Conservation (phyloP, 64 coral and sea anemone genomes). For the Trachythela sp. region DNA sequence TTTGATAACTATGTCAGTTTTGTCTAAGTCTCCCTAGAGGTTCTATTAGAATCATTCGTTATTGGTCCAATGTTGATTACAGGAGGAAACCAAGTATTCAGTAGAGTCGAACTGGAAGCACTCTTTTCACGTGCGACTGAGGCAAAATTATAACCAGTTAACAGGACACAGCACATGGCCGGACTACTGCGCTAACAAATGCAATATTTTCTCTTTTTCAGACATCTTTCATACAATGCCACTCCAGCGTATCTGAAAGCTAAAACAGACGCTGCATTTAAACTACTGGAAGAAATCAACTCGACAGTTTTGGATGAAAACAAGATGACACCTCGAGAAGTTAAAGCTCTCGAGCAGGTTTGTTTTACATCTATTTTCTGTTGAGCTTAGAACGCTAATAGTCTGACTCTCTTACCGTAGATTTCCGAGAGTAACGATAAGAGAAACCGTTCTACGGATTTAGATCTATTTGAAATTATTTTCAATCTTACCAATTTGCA, state of each 20-base stretch:
- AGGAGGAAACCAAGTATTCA: background rate
- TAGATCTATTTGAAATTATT: too few relatives aligned
- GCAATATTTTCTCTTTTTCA: too few relatives aligned
- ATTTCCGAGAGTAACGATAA: too few relatives aligned
- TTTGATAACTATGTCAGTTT: too few relatives aligned
- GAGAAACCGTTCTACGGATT: too few relatives aligned
- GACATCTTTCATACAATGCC: background rate
- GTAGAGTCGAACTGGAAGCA: background rate
- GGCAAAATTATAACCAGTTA: too few relatives aligned
- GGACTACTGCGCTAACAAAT: too few relatives aligned
- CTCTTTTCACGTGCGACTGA: background rate
- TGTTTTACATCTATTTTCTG: background rate
- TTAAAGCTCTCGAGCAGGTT: constrained; percentile 8
- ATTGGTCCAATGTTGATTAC: background rate
- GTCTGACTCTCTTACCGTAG: too few relatives aligned
- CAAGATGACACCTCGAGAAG: background rate
- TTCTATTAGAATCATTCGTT: too few relatives aligned
- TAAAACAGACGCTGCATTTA: background rate
- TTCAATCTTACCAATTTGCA: too few relatives aligned
- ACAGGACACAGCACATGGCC: too few relatives aligned
- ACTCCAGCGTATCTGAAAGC: background rate
- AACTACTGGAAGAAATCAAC: background rate
- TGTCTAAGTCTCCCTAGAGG: too few relatives aligned
- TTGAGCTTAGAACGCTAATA: background rate
- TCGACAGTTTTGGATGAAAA: background rate